Percentiles rank a stretch among this genome's conserved stretches.
These are phyloP conservation scores for Eulemur rufifrons DNA, from an alignment of 2,113 vertebrate species.

Conservation along the genomic window DNA sequence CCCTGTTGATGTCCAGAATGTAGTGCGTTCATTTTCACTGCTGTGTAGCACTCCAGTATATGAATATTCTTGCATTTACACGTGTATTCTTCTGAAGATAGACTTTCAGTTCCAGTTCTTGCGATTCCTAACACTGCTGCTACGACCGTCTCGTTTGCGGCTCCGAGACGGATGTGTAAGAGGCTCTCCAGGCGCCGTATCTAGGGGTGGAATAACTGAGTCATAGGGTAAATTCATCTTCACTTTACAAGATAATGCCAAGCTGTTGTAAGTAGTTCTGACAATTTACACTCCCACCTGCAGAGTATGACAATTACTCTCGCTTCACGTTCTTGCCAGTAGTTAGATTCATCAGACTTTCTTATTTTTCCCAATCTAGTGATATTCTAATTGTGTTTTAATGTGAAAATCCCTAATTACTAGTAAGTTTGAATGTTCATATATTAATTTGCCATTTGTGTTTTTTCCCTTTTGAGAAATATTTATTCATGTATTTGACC, in stretches of 20 bases:
- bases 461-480: constrained; percentile 46
- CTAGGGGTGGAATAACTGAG: not conserved
- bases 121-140: not conserved
- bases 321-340: constrained; percentile 1
- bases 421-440: not conserved
- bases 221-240: constrained; percentile 23
- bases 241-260: not conserved
- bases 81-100: not conserved
- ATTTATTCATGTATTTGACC: not conserved
- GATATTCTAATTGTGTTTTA: constrained; percentile 38
- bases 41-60: not conserved
- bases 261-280: constrained; percentile 18
- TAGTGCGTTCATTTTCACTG: not conserved
- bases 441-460: constrained; percentile 34
- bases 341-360: not conserved
- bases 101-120: not conserved
- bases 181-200: not conserved
- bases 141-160: not conserved
- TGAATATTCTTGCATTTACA: not conserved
- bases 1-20: not conserved
- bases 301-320: not conserved
- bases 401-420: constrained; percentile 49
- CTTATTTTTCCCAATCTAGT: constrained; percentile 16
- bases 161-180: not conserved
- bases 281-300: not conserved